Evolutionary conservation across 2,113 vertebrate species (phyloP).

Genomic region (Anhinga rufa): DNA sequence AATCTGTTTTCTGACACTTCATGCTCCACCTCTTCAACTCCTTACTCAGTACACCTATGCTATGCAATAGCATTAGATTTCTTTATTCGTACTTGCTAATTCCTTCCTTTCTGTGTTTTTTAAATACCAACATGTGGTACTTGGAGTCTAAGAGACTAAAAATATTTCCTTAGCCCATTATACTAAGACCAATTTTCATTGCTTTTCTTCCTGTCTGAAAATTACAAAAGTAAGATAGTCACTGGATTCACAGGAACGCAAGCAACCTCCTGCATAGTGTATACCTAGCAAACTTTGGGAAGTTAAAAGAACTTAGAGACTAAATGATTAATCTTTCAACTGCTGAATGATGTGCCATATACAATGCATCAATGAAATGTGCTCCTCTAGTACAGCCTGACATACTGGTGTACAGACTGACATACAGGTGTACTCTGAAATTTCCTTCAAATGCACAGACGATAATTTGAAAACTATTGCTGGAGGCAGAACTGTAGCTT

Average conservation of each 20-base stretch:
- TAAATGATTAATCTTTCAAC: not conserved
- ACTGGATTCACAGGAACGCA: not conserved
- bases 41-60: not conserved
- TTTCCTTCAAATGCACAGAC: not conserved
- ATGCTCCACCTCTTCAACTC: not conserved
- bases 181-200: not conserved
- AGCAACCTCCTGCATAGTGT: not conserved
- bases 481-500: not conserved
- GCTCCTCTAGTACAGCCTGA: not conserved
- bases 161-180: not conserved
- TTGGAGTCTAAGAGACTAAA: not conserved
- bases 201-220: not conserved
- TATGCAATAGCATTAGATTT: not conserved
- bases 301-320: not conserved
- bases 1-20: not conserved
- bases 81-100: not conserved
- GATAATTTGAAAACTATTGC: not conserved
- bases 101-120: not conserved
- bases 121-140: not conserved
- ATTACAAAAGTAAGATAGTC: not conserved
- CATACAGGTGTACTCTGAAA: not conserved
- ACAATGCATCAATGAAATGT: not conserved
- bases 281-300: not conserved
- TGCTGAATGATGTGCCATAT: not conserved
- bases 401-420: not conserved